These are phyloP conservation scores for Oostethus manadensis DNA, from an alignment of 2,113 vertebrate species.

Conservation along the genomic window DNA sequence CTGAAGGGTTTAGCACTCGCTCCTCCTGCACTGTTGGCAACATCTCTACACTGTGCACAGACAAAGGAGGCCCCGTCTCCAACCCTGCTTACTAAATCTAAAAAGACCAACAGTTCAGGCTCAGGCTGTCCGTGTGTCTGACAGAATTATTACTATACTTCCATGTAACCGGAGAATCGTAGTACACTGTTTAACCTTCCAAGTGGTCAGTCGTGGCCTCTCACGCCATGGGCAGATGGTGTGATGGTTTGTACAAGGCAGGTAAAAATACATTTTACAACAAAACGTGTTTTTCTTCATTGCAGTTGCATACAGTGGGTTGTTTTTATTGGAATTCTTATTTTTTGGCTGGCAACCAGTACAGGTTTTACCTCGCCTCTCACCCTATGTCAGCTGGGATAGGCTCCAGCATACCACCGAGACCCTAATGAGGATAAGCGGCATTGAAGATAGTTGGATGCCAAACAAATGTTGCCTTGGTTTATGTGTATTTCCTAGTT, in stretches of 20 bases:
- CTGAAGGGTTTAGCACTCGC: constrained; percentile 34
- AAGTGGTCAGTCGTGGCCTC: constrained; percentile 8
- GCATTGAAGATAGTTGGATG: no score
- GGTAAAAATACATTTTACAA: background rate
- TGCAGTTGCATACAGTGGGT: no score
- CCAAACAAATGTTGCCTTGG: no score
- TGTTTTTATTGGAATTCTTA: no score
- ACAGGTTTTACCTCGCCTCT: no score
- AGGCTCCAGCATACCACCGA: no score
- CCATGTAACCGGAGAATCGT: background rate
- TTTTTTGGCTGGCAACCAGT: no score
- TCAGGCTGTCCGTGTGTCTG: background rate
- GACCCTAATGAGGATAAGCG: no score
- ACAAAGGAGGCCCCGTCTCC: constrained; percentile 21
- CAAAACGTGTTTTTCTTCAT: no score
- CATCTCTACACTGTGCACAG: constrained; percentile 33
- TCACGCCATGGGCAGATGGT: constrained; percentile 3
- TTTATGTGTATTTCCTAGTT: no score
- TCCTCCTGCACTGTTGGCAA: constrained; percentile 34
- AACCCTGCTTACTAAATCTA: constrained; percentile 13
- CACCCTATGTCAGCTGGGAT: no score
- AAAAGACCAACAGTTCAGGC: constrained; percentile 26
- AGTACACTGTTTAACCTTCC: constrained; percentile 5
- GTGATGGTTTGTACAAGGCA: background rate
- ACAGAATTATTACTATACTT: background rate